Evolutionary conservation across 1,140 invertebrate species (phyloP), one percentile per base, ranked within the genome.

Genomic region (Zaprionus capensis): DNA sequence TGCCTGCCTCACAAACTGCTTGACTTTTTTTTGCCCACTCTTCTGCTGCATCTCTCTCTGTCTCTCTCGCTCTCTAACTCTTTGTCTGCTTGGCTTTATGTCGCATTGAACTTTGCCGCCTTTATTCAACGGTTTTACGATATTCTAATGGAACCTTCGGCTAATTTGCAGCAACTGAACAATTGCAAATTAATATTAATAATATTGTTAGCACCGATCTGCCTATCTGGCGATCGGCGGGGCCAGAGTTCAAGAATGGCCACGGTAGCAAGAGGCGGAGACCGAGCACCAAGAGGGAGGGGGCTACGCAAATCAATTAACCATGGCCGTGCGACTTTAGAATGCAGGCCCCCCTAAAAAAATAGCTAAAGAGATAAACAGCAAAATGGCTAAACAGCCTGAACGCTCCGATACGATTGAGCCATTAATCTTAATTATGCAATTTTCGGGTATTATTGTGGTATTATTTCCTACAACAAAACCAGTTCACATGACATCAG

Each of bases 121-220:
- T 68, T 63, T 41, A 38, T 51, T 67, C 58, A 61, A 56, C 69
- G 73, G 46, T 71, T 66, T 76, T 66, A 72, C 41, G 57, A 58
- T 46, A 34, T 76, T 73, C 70, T 67, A 76, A 67, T 71, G 64
- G 53, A 69, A 87, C 70, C 83, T 82, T 86, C 70, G 57, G 41
- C 80, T 80, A 77, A 87, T 77, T 82, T 86, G 71, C 65, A 56
- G 67, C 83, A 80, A 76, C 86, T 69, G 55, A 72, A 84, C 81
- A 81, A 79, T 84, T 81, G 59, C 71, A 84, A 84, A 90, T 90
- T 88, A 90, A 88, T 88, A 88, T 67, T 69, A 75, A 72, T 62
- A 31, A 65, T 65, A 56, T 12, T 63, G 38, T 41, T 61, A 61
- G 22, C 44, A 20, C 34, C 53, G 53, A 53, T 59, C 53, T 20